Evolutionary conservation across 2,113 vertebrate genomes (phyloP).

Genomic region (Polypterus senegalus): DNA sequence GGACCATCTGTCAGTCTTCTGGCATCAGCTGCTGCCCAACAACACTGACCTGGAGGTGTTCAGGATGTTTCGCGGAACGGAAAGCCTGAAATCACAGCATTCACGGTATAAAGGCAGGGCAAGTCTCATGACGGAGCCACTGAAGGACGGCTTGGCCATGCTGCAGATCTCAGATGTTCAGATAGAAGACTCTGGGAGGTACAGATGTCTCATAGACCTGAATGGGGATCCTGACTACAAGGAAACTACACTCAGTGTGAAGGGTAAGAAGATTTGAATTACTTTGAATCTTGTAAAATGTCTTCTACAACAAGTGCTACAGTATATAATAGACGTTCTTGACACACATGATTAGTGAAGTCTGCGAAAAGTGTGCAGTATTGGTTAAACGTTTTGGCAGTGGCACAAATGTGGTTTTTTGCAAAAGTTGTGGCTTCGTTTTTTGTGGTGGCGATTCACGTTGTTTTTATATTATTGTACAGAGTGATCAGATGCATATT

Average conservation of each 20-base stretch:
- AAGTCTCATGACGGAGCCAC: constrained; percentile 45
- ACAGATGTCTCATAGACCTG: constrained; percentile 58
- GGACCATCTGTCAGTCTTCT: constrained; percentile 47
- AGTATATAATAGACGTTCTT: too few species aligned
- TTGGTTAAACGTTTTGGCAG: too few species aligned
- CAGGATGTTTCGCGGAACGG: constrained; percentile 34
- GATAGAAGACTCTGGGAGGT: constrained; percentile 62
- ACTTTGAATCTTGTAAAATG: too few species aligned
- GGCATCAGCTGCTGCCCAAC: constrained; percentile 28
- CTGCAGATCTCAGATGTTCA: constrained; percentile 55
- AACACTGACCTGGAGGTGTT: constrained; percentile 30
- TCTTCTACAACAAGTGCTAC: too few species aligned
- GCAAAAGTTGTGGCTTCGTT: too few species aligned
- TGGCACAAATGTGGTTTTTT: too few species aligned
- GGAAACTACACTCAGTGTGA: constrained; percentile 53
- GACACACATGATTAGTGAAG: too few species aligned
- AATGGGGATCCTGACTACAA: constrained; percentile 63
- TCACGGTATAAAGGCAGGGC: constrained; percentile 44
- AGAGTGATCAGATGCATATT: too few species aligned
- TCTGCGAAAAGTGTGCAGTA: too few species aligned
- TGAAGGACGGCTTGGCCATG: constrained; percentile 47
- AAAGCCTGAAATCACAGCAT: constrained; percentile 29
- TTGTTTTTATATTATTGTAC: too few species aligned
- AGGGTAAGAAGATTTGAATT: constrained; percentile 42
- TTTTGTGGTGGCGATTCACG: too few species aligned